Percentiles rank a stretch among this genome's conserved stretches.
These are phyloP conservation scores for Micrasema longulum DNA, from an alignment of 1,140 invertebrate genomes.

Conservation along the genomic window DNA sequence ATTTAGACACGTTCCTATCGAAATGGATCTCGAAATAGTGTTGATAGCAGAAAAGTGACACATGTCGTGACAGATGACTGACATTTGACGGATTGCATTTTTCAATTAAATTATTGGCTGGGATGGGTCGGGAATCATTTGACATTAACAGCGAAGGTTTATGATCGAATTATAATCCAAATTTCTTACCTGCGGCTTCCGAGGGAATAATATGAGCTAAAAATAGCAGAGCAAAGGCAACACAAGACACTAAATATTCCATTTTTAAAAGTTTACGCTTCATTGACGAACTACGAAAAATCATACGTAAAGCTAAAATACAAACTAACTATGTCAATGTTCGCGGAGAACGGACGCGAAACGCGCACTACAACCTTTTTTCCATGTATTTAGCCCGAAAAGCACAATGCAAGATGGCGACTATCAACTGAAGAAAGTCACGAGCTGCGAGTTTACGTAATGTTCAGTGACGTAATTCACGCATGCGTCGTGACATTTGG, in stretches of 20 bases:
- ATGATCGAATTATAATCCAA: constrained; percentile 10
- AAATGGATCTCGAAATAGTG: constrained; percentile 8
- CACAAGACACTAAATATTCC: constrained; percentile 52
- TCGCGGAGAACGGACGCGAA: constrained; percentile 40
- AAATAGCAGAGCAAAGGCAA: constrained; percentile 49
- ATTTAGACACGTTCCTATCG: not conserved
- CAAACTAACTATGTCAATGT: constrained; percentile 46
- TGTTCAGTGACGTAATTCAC: constrained; percentile 48
- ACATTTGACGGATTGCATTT: constrained; percentile 41
- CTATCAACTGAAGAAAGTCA: constrained; percentile 50
- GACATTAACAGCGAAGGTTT: not conserved
- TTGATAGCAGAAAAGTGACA: constrained; percentile 41
- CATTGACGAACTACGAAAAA: constrained; percentile 43
- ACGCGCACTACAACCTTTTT: constrained; percentile 46
- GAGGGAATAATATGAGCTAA: constrained; percentile 50
- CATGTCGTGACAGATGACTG: constrained; percentile 45
- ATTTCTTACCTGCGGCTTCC: constrained; percentile 46
- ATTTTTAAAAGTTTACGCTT: constrained; percentile 50
- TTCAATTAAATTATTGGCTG: constrained; percentile 17
- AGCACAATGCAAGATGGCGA: constrained; percentile 50
- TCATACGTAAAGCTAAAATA: constrained; percentile 47
- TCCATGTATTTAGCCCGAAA: constrained; percentile 48
- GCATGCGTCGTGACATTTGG: constrained; percentile 45
- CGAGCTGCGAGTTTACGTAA: constrained; percentile 51
- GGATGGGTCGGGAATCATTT: constrained; percentile 17